Conservation (phyloP, 2,888 invertebrate genomes). For the Helicoverpa assulta region DNA sequence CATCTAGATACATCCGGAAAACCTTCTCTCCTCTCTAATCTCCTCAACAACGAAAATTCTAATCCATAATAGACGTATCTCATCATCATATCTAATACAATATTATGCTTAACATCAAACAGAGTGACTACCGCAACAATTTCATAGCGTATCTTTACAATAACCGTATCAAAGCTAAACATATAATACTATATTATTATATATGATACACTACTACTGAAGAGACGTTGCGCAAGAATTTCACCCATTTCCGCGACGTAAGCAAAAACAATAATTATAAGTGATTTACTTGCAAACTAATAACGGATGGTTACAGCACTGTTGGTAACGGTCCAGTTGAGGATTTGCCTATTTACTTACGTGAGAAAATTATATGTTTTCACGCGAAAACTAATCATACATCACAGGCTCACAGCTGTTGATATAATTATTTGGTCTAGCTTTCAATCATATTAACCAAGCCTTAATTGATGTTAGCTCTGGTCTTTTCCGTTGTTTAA, state of each 20-base stretch:
- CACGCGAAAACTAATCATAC: constrained; percentile 12
- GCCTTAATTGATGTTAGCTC: not conserved
- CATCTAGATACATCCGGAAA: too few relatives aligned
- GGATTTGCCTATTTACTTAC: constrained; percentile 3
- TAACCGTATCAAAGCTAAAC: constrained; percentile 12
- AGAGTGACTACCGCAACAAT: not conserved
- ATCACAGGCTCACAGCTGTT: not conserved
- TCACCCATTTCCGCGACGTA: constrained; percentile 14
- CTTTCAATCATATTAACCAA: not conserved
- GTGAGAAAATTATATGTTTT: constrained; percentile 22
- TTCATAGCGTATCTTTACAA: constrained; percentile 29
- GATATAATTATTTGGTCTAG: not conserved
- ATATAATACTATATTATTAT: not conserved
- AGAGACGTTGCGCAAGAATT: constrained; percentile 18
- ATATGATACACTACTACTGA: constrained; percentile 3
- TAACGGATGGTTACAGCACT: constrained; percentile 21
- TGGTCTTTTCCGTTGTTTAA: constrained; percentile 1
- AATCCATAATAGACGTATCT: not conserved
- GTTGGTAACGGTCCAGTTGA: constrained; percentile 10
- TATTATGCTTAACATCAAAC: constrained; percentile 5
- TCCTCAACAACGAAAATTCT: not conserved
- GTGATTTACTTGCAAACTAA: constrained; percentile 20
- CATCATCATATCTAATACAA: not conserved
- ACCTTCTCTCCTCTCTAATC: too few relatives aligned
- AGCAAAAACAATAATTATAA: constrained; percentile 30